These are phyloP conservation scores for Nycticryphes semicollaris DNA, from an alignment of 2,113 vertebrate species.

Conservation along the genomic window DNA sequence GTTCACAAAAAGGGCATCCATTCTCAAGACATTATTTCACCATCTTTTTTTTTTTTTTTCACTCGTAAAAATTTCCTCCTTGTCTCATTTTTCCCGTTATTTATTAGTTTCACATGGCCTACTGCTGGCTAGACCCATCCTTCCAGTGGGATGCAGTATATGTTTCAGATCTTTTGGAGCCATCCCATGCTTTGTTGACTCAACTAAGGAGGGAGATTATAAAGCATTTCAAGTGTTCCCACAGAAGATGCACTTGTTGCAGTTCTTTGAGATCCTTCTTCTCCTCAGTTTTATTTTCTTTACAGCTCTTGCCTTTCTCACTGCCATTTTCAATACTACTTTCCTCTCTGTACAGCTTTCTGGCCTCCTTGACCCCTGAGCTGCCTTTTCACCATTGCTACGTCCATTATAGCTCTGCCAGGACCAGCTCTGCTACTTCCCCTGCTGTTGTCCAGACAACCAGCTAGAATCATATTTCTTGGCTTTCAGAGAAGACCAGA, in stretches of 20 bases:
- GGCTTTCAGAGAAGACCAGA: background rate
- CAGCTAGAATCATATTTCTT: background rate
- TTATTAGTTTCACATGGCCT: background rate
- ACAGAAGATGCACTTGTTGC: background rate
- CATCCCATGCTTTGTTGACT: background rate
- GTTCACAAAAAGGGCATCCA: background rate
- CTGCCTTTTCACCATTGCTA: background rate
- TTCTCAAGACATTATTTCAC: background rate
- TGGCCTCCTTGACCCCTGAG: background rate
- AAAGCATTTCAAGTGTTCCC: background rate
- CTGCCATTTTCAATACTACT: background rate
- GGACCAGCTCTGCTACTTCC: background rate
- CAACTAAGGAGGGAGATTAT: background rate
- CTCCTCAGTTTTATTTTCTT: background rate
- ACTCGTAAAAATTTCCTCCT: background rate
- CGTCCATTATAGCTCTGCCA: background rate
- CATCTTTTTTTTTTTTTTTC: background rate
- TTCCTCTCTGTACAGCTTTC: background rate
- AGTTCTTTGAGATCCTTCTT: background rate
- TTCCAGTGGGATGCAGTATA: background rate
- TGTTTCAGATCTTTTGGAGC: background rate
- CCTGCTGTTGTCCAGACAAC: background rate
- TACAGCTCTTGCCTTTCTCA: background rate
- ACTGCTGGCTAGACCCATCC: background rate
- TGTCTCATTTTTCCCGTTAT: background rate